Evolutionary conservation across 2,113 vertebrate species (phyloP).

Genomic region (Alces alces): DNA sequence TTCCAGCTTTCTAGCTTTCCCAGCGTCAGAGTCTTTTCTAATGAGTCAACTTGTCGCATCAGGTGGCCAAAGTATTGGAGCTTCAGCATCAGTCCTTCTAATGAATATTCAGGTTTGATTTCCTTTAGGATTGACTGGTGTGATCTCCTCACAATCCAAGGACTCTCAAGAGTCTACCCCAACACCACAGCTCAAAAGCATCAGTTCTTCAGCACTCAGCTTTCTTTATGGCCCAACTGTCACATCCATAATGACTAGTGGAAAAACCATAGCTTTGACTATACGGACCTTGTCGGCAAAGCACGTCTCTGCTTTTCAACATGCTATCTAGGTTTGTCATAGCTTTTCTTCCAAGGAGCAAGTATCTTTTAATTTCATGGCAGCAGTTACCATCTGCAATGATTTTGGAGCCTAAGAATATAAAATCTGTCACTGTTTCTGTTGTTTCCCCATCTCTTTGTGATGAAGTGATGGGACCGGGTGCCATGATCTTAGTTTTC

Average conservation of each 20-base stretch:
- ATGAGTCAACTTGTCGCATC: not conserved
- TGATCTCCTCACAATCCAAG: not conserved
- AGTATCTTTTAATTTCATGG: not conserved
- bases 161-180: not conserved
- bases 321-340: not conserved
- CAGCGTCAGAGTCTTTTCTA: not conserved
- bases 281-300: not conserved
- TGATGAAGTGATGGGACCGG: not conserved
- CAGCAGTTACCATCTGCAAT: not conserved
- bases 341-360: not conserved
- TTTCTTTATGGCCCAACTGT: not conserved
- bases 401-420: not conserved
- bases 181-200: not conserved
- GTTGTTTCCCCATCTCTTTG: not conserved
- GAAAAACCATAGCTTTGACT: not conserved
- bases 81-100: not conserved
- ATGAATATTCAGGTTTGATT: not conserved
- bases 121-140: not conserved
- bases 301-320: not conserved
- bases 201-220: not conserved
- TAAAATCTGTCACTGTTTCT: not conserved
- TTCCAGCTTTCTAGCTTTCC: not conserved
- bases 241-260: not conserved
- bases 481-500: not conserved
- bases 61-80: not conserved